phyloP scores from a whole-genome alignment of 2,113 vertebrate species.

The Bettongia penicillata region DNA sequence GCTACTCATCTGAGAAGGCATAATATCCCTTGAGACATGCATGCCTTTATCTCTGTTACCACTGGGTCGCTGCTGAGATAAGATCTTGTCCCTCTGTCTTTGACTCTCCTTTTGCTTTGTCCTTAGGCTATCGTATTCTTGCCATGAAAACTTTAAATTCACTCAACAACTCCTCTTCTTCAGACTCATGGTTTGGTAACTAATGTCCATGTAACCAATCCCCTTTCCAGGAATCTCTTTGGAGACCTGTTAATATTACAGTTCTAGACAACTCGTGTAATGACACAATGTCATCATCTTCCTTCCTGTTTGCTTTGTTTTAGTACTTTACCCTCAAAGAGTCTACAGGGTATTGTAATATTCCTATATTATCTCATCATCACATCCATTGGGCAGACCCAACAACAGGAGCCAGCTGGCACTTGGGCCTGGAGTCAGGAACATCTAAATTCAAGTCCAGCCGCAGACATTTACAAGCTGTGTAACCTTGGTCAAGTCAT shows the following conservation, averaged over 20 bases:
- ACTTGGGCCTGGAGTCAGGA: not conserved
- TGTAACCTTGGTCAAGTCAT: not conserved
- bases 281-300: not conserved
- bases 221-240: not conserved
- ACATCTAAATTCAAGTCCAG: not conserved
- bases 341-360: not conserved
- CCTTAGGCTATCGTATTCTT: not conserved
- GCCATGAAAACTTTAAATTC: not conserved
- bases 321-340: not conserved
- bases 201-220: not conserved
- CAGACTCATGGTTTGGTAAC: not conserved
- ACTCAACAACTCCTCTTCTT: not conserved
- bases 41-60: not conserved
- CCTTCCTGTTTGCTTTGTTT: not conserved
- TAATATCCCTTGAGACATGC: not conserved
- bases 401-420: not conserved
- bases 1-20: not conserved
- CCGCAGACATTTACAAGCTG: not conserved
- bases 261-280: not conserved
- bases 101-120: not conserved
- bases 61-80: not conserved
- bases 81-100: not conserved
- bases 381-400: not conserved
- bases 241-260: not conserved
- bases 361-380: not conserved